Conservation (phyloP, 2,113 vertebrate genomes). For the Leptosomus discolor region DNA sequence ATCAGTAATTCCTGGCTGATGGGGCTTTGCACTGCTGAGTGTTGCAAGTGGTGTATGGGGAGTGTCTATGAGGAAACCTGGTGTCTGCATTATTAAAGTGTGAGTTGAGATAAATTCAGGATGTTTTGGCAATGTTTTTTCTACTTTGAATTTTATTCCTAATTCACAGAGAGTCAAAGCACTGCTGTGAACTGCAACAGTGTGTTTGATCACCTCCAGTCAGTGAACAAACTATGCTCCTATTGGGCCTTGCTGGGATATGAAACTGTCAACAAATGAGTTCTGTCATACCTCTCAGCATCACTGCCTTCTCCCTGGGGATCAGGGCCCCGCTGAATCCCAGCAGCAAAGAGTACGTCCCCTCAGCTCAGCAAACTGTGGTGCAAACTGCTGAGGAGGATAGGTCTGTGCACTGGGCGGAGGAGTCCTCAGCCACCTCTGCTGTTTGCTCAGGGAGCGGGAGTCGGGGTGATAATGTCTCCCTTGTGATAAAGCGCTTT, state of each 20-base stretch:
- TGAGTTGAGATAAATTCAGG: background rate
- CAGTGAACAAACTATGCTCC: background rate
- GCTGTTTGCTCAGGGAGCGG: constrained; percentile 34
- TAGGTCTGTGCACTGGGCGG: background rate
- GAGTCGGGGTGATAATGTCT: background rate
- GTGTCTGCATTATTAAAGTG: background rate
- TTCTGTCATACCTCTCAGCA: background rate
- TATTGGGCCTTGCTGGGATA: background rate
- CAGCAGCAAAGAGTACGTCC: background rate
- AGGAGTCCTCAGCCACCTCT: background rate
- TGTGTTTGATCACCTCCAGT: constrained; percentile 11
- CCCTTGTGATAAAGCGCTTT: background rate
- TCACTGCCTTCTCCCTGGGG: background rate
- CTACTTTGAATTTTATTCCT: background rate
- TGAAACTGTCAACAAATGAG: background rate
- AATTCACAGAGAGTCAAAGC: background rate
- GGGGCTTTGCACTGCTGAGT: background rate
- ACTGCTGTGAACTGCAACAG: background rate
- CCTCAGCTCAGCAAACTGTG: background rate
- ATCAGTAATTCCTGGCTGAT: background rate
- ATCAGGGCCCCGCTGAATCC: background rate
- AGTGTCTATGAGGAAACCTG: background rate
- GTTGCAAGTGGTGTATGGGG: background rate
- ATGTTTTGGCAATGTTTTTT: background rate
- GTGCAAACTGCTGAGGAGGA: background rate